These are phyloP conservation scores for Anser brachyrhynchus DNA, from an alignment of 2,113 vertebrate species.

Conservation along the genomic window DNA sequence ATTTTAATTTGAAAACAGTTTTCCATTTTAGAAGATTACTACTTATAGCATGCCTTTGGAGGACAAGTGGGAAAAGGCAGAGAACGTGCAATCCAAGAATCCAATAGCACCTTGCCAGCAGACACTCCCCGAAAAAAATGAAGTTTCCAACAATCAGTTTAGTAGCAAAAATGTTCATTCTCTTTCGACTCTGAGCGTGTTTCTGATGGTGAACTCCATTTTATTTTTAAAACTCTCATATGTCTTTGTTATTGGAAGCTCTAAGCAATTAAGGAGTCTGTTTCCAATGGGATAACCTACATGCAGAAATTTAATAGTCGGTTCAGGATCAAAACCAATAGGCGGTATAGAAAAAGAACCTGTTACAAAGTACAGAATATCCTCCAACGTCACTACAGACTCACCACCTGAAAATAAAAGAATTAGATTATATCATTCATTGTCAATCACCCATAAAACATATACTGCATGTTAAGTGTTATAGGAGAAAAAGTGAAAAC, in stretches of 20 bases:
- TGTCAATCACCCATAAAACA: neutral
- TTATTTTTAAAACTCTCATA: constrained; percentile 87
- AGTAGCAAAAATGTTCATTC: constrained; percentile 54
- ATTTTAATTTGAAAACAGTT: neutral
- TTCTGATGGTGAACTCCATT: constrained; percentile 86
- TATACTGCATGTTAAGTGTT: neutral
- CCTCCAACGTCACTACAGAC: constrained; percentile 84
- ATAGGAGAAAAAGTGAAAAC: neutral
- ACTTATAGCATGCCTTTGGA: neutral
- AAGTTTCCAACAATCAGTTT: constrained; percentile 32
- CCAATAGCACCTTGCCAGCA: constrained; percentile 51
- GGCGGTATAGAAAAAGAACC: constrained; percentile 79
- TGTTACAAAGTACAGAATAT: constrained; percentile 87
- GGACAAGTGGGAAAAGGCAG: neutral
- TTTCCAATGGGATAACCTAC: constrained; percentile 81
- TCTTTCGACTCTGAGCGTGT: constrained; percentile 53
- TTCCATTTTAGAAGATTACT: neutral
- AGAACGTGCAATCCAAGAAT: neutral
- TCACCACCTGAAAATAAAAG: constrained; percentile 79
- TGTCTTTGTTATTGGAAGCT: constrained; percentile 82
- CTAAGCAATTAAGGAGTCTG: constrained; percentile 77
- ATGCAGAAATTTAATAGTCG: constrained; percentile 83
- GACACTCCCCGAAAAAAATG: neutral
- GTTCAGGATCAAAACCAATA: constrained; percentile 80
- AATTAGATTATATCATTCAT: neutral